phyloP scores from a whole-genome alignment of 2,797 vertebrate genomes.

The Halcyon smyrnensis region DNA sequence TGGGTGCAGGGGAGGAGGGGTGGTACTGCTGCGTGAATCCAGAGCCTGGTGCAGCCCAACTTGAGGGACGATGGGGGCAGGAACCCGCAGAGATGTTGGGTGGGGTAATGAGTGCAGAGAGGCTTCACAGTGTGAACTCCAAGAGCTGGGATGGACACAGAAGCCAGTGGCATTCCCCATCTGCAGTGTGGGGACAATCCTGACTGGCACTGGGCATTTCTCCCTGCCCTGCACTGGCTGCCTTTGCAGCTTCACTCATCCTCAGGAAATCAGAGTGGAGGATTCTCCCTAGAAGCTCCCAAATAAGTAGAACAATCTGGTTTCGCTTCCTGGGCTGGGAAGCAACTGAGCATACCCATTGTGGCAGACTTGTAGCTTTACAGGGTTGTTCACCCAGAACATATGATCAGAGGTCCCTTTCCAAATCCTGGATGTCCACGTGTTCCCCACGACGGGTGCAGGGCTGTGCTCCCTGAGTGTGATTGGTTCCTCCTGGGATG shows the following conservation, averaged over 20 bases:
- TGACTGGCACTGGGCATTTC: background rate
- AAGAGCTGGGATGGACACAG: rapidly evolving
- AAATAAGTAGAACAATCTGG: background rate
- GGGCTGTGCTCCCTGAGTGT: background rate
- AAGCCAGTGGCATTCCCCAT: rapidly evolving
- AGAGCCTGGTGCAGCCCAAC: background rate
- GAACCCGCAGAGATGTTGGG: background rate
- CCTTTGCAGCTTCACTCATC: background rate
- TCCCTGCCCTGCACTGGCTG: background rate
- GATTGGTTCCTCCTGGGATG: background rate
- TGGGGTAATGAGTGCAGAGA: background rate
- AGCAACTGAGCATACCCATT: rapidly evolving
- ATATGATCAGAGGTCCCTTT: rapidly evolving
- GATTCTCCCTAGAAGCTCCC: background rate
- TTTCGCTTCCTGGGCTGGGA: background rate
- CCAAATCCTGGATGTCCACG: background rate
- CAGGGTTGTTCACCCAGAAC: rapidly evolving
- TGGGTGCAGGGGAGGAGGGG: background rate
- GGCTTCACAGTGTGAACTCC: rapidly evolving
- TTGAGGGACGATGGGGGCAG: background rate
- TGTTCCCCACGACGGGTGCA: rapidly evolving
- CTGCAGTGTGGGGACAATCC: rapidly evolving
- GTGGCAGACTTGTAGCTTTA: background rate
- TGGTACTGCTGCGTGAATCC: rapidly evolving
- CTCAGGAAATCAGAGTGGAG: background rate